These are phyloP conservation scores for Drosophila phalerata DNA, from an alignment of 2,888 invertebrate genomes.

Conservation along the genomic window DNA sequence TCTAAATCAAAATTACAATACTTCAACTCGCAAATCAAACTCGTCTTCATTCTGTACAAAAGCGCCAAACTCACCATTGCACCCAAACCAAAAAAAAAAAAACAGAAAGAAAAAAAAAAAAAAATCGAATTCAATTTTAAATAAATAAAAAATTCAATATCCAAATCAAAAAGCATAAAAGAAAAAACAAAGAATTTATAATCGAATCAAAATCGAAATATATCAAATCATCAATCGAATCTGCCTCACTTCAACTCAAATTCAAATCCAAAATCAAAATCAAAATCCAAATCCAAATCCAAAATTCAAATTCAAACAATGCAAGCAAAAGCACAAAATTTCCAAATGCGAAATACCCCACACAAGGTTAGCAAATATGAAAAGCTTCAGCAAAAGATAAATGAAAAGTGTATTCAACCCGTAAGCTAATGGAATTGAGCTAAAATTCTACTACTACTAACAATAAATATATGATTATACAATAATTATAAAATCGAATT, in stretches of 20 bases:
- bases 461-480: constrained; percentile 14
- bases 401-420: not conserved
- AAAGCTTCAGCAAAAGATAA: constrained; percentile 9
- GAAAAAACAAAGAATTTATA: not conserved
- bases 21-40: constrained; percentile 45
- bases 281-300: constrained; percentile 7
- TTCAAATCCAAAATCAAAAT: constrained; percentile 30
- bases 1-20: constrained; percentile 65
- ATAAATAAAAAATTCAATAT: constrained; percentile 6
- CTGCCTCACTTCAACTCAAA: constrained; percentile 46
- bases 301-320: constrained; percentile 53
- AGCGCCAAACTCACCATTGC: constrained; percentile 53
- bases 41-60: constrained; percentile 49
- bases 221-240: constrained; percentile 55
- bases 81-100: constrained; percentile 17
- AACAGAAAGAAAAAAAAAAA: not conserved
- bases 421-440: constrained; percentile 13
- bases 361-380: constrained; percentile 74
- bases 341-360: constrained; percentile 76
- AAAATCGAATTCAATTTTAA: constrained; percentile 28
- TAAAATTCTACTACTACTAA: constrained; percentile 10
- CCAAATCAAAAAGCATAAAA: constrained; percentile 24
- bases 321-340: constrained; percentile 80
- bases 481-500: constrained; percentile 21
- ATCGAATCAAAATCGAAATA: constrained; percentile 26